Evolutionary conservation across 2,797 vertebrate species (phyloP).

Genomic region (Enteromius paludinosus): DNA sequence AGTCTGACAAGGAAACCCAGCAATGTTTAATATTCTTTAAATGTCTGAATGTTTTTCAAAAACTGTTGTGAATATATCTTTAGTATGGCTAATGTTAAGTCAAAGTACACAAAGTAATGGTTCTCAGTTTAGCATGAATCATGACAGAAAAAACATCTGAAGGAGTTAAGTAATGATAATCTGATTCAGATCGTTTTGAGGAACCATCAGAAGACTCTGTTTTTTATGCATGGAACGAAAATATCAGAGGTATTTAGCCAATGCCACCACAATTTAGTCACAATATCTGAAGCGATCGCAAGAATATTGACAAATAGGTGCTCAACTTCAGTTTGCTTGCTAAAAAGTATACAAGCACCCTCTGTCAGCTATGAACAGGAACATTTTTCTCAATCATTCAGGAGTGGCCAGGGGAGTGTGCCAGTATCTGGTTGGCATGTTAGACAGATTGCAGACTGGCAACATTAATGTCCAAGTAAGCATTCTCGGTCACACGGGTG

Average conservation of each 20-base stretch:
- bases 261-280: neutral
- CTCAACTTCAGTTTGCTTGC: neutral
- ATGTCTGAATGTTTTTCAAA: neutral
- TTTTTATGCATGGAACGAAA: neutral
- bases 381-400: slow-evolving; percentile 33
- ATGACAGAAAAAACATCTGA: neutral
- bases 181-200: neutral
- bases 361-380: neutral
- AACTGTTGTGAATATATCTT: neutral
- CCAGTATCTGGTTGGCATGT: slow-evolving; percentile 58
- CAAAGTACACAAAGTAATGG: neutral
- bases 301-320: neutral
- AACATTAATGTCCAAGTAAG: slow-evolving; percentile 32
- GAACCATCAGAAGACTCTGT: neutral
- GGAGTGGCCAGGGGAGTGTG: slow-evolving; percentile 43
- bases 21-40: neutral
- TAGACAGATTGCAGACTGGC: slow-evolving; percentile 38
- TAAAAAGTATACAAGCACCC: neutral
- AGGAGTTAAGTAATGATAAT: neutral
- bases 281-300: neutral
- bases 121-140: neutral
- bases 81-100: neutral
- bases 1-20: neutral
- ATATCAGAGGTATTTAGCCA: neutral
- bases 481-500: slow-evolving; percentile 17